Conservation (phyloP, 2,113 vertebrate genomes). For the Pedionomus torquatus region DNA sequence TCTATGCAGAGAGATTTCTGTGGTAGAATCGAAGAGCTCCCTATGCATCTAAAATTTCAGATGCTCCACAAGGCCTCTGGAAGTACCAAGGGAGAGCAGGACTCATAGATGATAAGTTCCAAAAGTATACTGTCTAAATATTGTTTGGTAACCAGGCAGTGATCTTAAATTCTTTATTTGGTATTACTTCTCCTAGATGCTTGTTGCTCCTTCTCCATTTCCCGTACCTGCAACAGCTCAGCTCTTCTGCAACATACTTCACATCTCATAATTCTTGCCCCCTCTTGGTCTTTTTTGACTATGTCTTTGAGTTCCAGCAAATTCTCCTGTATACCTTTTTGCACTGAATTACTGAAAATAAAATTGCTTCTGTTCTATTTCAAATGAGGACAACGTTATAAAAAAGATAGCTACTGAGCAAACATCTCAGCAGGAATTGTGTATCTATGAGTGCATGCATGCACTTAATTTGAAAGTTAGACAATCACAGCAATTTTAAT, state of each 20-base stretch:
- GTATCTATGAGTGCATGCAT: neutral
- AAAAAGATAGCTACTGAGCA: neutral
- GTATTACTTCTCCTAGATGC: neutral
- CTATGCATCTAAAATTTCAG: neutral
- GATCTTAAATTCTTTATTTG: neutral
- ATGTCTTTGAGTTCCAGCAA: neutral
- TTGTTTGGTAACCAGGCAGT: neutral
- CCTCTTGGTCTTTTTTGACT: neutral
- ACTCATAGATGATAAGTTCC: neutral
- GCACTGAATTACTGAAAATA: neutral
- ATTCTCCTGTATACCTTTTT: neutral
- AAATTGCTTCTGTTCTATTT: neutral
- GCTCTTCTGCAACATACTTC: neutral
- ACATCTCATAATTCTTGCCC: fast-evolving
- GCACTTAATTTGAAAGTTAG: neutral
- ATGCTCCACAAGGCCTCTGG: neutral
- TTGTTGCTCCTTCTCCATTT: neutral
- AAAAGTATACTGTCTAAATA: neutral
- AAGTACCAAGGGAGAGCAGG: neutral
- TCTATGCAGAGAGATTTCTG: neutral
- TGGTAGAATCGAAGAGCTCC: neutral
- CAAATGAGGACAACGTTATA: neutral
- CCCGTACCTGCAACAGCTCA: neutral
- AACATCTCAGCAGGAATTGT: neutral
- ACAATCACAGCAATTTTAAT: neutral